Evolutionary conservation across 2,113 vertebrate genomes (phyloP).

Genomic region (Eudyptes chrysolophus): DNA sequence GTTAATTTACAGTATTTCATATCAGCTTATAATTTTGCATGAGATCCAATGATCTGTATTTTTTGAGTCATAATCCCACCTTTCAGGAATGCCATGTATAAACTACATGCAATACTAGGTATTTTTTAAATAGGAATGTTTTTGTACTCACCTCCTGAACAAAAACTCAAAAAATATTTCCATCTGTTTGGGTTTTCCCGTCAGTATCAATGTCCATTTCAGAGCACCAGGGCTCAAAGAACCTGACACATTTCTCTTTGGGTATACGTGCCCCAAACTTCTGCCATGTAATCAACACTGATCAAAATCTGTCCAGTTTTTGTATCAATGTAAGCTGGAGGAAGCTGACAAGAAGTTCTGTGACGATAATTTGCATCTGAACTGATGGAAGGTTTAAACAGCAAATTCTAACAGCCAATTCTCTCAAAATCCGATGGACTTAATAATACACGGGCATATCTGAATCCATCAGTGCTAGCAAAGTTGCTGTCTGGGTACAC

Average conservation of each 20-base stretch:
- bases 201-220: conserved; percentile 65
- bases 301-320: conserved; percentile 74
- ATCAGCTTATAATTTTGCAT: neutral
- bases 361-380: conserved; percentile 73
- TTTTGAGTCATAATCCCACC: neutral
- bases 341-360: conserved; percentile 73
- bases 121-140: neutral
- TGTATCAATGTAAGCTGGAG: conserved; percentile 75
- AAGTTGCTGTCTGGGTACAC: conserved; percentile 36
- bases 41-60: neutral
- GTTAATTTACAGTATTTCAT: neutral
- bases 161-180: conserved; percentile 67
- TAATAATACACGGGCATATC: conserved; percentile 64
- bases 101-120: neutral
- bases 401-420: conserved; percentile 74
- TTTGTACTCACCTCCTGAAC: conserved; percentile 63
- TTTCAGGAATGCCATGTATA: neutral
- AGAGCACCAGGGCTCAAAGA: conserved; percentile 76
- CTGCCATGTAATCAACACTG: conserved; percentile 69
- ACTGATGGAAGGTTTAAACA: conserved; percentile 73
- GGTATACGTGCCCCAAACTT: conserved; percentile 71
- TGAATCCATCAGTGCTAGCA: conserved; percentile 68
- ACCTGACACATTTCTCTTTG: conserved; percentile 66
- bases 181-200: conserved; percentile 67
- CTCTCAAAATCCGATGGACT: conserved; percentile 77